These are phyloP conservation scores for Aporrectodea caliginosa DNA, from an alignment of 1,140 invertebrate genomes.

Conservation along the genomic window DNA sequence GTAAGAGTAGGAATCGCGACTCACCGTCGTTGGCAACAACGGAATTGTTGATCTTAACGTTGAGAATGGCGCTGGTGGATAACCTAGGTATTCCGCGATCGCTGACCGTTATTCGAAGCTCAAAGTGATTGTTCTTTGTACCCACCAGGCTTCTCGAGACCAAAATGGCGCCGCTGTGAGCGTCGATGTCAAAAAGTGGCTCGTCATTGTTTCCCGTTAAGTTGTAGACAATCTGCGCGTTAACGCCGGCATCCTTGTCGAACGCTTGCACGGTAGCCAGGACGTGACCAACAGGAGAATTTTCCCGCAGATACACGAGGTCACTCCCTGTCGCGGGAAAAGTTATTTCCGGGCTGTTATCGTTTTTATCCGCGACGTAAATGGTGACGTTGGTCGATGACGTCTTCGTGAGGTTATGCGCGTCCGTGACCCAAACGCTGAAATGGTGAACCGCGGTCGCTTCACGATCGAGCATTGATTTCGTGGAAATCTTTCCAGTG, in stretches of 20 bases:
- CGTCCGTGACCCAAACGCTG: not conserved
- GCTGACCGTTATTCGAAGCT: constrained; percentile 5
- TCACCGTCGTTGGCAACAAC: not conserved
- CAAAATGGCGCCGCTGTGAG: not conserved
- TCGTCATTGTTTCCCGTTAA: constrained; percentile 1
- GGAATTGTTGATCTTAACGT: not conserved
- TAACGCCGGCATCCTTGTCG: constrained; percentile 12
- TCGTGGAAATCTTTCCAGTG: constrained; percentile 22
- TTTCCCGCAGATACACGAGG: constrained; percentile 10
- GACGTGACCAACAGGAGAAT: not conserved
- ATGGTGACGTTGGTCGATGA: constrained; percentile 6
- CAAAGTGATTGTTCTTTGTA: not conserved
- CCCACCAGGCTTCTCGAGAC: not conserved
- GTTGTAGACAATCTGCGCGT: constrained; percentile 8
- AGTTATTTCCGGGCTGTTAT: constrained; percentile 20
- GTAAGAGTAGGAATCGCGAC: too few relatives aligned
- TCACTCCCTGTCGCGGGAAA: constrained; percentile 12
- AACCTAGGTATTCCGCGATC: constrained; percentile 15
- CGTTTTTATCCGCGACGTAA: constrained; percentile 30
- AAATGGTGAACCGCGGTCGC: constrained; percentile 1
- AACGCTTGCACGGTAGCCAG: constrained; percentile 5
- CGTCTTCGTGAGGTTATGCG: not conserved
- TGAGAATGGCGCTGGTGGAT: not conserved
- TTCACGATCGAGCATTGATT: constrained; percentile 12
- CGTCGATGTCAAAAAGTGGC: constrained; percentile 9